These are phyloP conservation scores for Mimumesa dahlbomi DNA, from an alignment of 2,888 invertebrate species.

Conservation along the genomic window DNA sequence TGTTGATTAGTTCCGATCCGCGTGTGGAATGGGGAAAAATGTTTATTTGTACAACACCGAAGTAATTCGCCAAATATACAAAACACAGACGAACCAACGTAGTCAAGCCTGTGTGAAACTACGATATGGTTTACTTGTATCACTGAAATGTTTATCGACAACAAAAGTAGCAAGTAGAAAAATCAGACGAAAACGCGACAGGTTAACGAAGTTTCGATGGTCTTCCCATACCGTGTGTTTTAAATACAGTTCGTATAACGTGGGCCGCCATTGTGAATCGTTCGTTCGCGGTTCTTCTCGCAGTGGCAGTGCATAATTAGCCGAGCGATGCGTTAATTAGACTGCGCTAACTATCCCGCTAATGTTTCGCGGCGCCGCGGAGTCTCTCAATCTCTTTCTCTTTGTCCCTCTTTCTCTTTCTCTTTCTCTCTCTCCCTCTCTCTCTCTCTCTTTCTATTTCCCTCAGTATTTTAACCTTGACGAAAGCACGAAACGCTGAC, in stretches of 20 bases:
- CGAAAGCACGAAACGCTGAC: constrained; percentile 3
- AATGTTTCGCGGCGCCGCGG: constrained; percentile 18
- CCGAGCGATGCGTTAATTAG: constrained; percentile 35
- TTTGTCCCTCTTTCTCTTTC: constrained; percentile 21
- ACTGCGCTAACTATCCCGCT: constrained; percentile 25
- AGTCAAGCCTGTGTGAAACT: too few relatives aligned
- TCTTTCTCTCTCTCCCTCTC: neutral
- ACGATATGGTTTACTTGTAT: too few relatives aligned
- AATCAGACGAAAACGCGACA: neutral
- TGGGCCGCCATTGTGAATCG: constrained; percentile 6
- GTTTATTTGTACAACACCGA: too few relatives aligned
- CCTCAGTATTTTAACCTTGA: constrained; percentile 8
- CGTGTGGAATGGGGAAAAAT: neutral
- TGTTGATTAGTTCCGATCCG: constrained; percentile 42
- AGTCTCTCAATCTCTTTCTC: too few relatives aligned
- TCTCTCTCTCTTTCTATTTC: constrained; percentile 13
- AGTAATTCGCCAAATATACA: too few relatives aligned
- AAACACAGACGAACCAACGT: too few relatives aligned
- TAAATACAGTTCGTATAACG: constrained; percentile 28
- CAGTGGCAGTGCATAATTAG: constrained; percentile 36
- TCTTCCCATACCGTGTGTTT: constrained; percentile 9
- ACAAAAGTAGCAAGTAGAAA: too few relatives aligned
- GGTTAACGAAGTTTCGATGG: constrained; percentile 20
- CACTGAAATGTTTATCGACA: too few relatives aligned
- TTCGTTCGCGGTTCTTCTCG: constrained; percentile 25